Percentiles rank a stretch among this genome's conserved stretches.
Conservation (phyloP, 2,113 vertebrate species). For the Aegithalos caudatus region DNA sequence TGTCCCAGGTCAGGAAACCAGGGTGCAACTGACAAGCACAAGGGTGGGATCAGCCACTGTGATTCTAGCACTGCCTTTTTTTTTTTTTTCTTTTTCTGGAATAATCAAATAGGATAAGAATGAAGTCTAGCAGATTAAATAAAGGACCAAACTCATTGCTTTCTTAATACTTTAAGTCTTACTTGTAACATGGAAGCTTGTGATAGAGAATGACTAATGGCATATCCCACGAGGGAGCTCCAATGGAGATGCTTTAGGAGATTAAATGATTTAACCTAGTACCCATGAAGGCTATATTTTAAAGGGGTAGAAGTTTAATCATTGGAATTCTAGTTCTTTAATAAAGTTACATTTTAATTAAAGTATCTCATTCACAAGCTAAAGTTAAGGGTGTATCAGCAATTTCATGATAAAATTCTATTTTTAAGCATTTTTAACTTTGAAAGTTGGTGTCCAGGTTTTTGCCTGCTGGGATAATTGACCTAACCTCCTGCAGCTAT, state of each 20-base stretch:
- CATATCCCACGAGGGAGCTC: neutral
- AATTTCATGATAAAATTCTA: conserved; percentile 29
- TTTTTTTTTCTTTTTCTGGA: neutral
- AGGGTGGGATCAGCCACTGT: neutral
- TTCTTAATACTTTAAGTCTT: conserved; percentile 46
- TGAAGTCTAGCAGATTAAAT: conserved; percentile 51
- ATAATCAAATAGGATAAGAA: conserved; percentile 49
- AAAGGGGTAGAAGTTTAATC: conserved; percentile 58
- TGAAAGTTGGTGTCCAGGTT: neutral
- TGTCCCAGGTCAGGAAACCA: neutral
- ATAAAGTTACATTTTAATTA: conserved; percentile 62
- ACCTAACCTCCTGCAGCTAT: neutral
- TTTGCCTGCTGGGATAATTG: conserved; percentile 9
- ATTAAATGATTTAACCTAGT: conserved; percentile 53
- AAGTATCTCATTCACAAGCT: conserved; percentile 39
- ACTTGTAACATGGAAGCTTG: conserved; percentile 31
- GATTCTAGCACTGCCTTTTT: neutral
- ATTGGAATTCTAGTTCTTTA: conserved; percentile 19
- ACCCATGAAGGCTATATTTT: conserved; percentile 48
- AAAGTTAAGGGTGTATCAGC: conserved; percentile 6
- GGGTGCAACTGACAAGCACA: fast-evolving
- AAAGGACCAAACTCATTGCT: conserved; percentile 42
- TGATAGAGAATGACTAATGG: conserved; percentile 53
- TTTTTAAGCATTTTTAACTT: conserved; percentile 14
- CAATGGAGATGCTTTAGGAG: conserved; percentile 49